Evolutionary conservation across 2,888 invertebrate genomes (phyloP), one percentile per base, ranked within the genome.

Genomic region (Gisinianus flammeolus): DNA sequence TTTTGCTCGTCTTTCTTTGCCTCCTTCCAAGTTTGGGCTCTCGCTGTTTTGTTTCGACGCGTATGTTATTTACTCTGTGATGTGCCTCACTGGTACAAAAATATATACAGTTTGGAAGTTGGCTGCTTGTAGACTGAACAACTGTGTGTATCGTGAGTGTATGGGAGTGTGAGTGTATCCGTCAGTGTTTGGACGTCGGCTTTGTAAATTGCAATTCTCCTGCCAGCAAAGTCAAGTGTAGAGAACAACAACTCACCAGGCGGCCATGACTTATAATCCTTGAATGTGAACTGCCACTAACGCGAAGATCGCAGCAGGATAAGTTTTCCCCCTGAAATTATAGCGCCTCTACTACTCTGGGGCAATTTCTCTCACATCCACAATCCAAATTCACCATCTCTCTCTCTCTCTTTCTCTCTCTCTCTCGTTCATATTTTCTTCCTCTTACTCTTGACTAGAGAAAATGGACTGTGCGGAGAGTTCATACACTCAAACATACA

Each of bases 181-280:
- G 4, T 5, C 31, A 10, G 68, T 28, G 19, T 68, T 62, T 10
- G 16, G 5, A 30, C 16, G 12, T 54, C 22, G 72, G n/a, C 19
- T 26, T 31, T 35, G 64, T 73, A 73, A 73, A 73, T 73, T 73
- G 64, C 64, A 64, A 64, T 35, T 73, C 64, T 73, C 64, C 30
- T 35, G 35, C 64, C 26, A 35, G 64, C 44, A 66, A 66, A 74
- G 74, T 74, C 74, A 74, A 74, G 74, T 74, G 74, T 67, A 44
- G 64, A 64, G 64, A 64, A 73, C 52, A 74, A 44, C 58, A 70
- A 70, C 77, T 77, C 77, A 52, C 69, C 77, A 77, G 77, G 77
- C 70, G 77, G 70, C 70, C 70, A 44, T 77, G 77, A 77, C 77
- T 77, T 77, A 70, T 77, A 74, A 74, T 74, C 66, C 74, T 74